Conservation (phyloP, 2,888 invertebrate species). For the Pristionchus entomophagus region DNA sequence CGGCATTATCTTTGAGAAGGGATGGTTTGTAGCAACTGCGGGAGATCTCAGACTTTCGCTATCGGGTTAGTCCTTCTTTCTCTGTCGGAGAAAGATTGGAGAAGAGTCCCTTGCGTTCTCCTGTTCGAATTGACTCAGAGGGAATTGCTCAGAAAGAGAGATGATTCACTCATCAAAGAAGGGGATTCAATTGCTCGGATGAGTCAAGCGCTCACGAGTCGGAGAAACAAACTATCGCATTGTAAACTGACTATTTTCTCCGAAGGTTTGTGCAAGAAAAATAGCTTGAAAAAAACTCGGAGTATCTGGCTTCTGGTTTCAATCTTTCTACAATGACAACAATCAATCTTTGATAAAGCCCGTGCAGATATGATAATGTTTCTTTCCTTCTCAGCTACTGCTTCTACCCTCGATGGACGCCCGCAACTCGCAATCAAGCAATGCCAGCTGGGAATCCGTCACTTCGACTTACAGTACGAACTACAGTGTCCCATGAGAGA, state of each 20-base stretch:
- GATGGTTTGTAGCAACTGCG: conserved; percentile 31
- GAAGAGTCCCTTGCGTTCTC: too few species aligned
- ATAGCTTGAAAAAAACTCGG: too few species aligned
- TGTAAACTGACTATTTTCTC: too few species aligned
- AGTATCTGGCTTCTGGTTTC: too few species aligned
- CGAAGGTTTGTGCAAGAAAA: too few species aligned
- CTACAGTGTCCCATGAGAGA: too few species aligned
- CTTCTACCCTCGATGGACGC: conserved; percentile 26
- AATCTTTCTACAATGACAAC: too few species aligned
- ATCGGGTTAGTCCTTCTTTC: neutral
- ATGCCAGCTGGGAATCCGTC: neutral
- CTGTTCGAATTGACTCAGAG: neutral
- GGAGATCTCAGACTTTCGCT: neutral
- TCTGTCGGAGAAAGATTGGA: too few species aligned
- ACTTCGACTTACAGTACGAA: conserved; percentile 7
- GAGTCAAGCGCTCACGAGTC: neutral
- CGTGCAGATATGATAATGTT: neutral
- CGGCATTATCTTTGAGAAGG: neutral
- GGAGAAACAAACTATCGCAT: neutral
- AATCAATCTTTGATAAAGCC: too few species aligned
- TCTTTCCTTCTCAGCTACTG: neutral
- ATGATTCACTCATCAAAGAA: conserved; percentile 38
- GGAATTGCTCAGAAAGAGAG: neutral
- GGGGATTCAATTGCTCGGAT: conserved; percentile 7
- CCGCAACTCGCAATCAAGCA: neutral